Evolutionary conservation across 2,797 vertebrate genomes (phyloP).

Genomic region (Adelosebastes latens): DNA sequence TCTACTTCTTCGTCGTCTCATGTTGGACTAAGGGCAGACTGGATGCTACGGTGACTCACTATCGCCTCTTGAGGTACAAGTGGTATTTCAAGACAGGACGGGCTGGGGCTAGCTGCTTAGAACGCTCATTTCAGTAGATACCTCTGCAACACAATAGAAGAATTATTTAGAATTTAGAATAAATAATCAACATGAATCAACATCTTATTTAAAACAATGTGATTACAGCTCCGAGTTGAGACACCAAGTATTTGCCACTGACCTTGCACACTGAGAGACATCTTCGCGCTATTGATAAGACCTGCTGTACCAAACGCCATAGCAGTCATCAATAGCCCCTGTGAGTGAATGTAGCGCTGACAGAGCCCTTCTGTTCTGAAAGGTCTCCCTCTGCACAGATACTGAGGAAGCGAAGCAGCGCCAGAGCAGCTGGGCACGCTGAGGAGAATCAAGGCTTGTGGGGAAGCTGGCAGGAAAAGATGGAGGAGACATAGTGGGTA

Average conservation of each 20-base stretch:
- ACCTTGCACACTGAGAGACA: slow-evolving; percentile 18
- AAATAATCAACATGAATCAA: background rate
- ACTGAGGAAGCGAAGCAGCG: slow-evolving; percentile 54
- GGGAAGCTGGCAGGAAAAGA: slow-evolving; percentile 70
- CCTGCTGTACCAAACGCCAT: background rate
- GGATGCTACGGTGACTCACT: background rate
- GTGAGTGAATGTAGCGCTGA: slow-evolving; percentile 38
- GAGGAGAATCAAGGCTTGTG: slow-evolving; percentile 76
- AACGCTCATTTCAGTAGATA: background rate
- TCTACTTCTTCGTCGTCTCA: background rate
- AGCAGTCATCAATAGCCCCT: slow-evolving; percentile 58
- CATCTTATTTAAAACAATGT: slow-evolving; percentile 1
- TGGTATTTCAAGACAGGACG: background rate
- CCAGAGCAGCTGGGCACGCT: slow-evolving; percentile 76
- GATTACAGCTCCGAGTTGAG: background rate
- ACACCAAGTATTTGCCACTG: background rate
- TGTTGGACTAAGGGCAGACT: background rate
- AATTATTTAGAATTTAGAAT: background rate
- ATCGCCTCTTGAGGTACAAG: background rate
- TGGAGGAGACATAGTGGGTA: slow-evolving; percentile 63
- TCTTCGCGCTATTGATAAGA: slow-evolving; percentile 20
- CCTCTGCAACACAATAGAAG: background rate
- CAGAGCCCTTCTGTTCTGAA: slow-evolving; percentile 71
- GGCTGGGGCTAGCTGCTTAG: background rate
- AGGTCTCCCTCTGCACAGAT: slow-evolving; percentile 53